A percentile compares a stretch with the other conserved stretches of the same genome.
These are phyloP conservation scores for Pomatostomus ruficeps DNA, from an alignment of 2,113 vertebrate species.

Conservation along the genomic window DNA sequence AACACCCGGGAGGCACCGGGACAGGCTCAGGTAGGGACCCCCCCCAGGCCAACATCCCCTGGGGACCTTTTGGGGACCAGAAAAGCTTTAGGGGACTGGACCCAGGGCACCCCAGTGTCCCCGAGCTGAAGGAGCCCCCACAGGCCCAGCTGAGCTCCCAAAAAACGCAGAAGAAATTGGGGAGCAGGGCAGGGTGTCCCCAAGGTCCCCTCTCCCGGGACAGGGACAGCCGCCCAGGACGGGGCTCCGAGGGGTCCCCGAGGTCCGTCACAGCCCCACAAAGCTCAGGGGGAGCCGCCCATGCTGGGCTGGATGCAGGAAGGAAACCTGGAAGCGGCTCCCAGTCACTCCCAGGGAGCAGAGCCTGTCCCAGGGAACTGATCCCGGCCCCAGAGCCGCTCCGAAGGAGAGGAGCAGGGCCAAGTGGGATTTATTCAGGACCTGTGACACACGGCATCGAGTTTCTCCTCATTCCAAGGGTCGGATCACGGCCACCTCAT, in stretches of 20 bases:
- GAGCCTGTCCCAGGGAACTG: neutral
- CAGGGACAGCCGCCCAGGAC: no score
- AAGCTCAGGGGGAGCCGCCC: no score
- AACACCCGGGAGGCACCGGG: neutral
- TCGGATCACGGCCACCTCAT: fast-evolving
- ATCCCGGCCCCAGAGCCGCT: neutral
- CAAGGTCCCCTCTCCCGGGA: no score
- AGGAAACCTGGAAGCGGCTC: neutral
- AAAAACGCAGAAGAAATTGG: no score
- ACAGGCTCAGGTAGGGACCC: neutral
- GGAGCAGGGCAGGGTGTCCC: no score
- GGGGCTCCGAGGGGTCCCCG: no score
- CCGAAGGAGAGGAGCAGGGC: neutral
- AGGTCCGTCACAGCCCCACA: no score
- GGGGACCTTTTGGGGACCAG: neutral
- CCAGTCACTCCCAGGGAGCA: no score
- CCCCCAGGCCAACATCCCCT: no score
- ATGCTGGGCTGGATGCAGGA: fast-evolving
- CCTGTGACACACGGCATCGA: neutral
- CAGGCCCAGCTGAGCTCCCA: conserved; percentile 62
- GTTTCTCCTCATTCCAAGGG: neutral
- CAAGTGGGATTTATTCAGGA: neutral
- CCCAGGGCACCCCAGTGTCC: neutral
- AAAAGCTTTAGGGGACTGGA: neutral
- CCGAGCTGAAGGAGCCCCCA: conserved; percentile 58